These are phyloP conservation scores for Hyperoplus immaculatus DNA, from an alignment of 2,797 vertebrate species.

Conservation along the genomic window DNA sequence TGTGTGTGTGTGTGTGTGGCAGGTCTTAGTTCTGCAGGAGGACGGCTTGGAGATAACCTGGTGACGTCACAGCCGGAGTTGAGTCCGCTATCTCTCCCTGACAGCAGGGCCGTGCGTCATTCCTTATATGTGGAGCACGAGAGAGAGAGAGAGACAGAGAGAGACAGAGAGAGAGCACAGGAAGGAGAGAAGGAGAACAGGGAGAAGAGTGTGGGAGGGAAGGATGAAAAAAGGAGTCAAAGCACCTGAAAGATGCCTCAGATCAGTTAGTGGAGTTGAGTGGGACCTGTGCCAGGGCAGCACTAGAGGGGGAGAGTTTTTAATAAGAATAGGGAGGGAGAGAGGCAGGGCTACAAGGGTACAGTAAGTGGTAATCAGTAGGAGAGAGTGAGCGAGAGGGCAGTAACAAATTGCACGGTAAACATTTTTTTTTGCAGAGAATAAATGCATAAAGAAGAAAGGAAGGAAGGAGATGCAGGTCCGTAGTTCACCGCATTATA, in stretches of 20 bases:
- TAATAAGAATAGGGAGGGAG: slow-evolving; percentile 58
- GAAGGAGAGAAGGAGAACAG: slow-evolving; percentile 13
- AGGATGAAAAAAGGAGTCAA: slow-evolving; percentile 35
- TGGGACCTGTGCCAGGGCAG: slow-evolving; percentile 59
- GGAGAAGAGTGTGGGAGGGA: slow-evolving; percentile 17
- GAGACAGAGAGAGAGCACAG: slow-evolving; percentile 1
- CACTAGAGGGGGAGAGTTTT: slow-evolving; percentile 58
- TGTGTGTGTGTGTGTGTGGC: slow-evolving; percentile 34
- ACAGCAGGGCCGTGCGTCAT: slow-evolving; percentile 75
- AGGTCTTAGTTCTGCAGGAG: slow-evolving; percentile 51
- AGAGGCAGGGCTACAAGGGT: slow-evolving; percentile 20
- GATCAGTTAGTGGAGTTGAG: slow-evolving; percentile 54
- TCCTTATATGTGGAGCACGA: slow-evolving; percentile 48
- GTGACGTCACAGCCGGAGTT: slow-evolving; percentile 69
- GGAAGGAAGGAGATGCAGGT: slow-evolving; percentile 17
- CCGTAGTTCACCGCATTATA: slow-evolving; percentile 45
- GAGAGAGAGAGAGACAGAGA: slow-evolving; percentile 25
- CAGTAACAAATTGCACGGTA: slow-evolving; percentile 12
- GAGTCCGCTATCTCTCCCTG: slow-evolving; percentile 63
- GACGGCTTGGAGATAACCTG: slow-evolving; percentile 70
- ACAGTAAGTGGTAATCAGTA: slow-evolving; percentile 47
- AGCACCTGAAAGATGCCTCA: slow-evolving; percentile 53
- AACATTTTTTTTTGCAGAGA: slow-evolving; percentile 24
- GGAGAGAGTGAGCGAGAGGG: slow-evolving; percentile 27
- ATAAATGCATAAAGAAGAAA: slow-evolving; percentile 27